Percentiles rank a stretch among this genome's conserved stretches.
phyloP scores from a whole-genome alignment of 2,797 vertebrate species.

The Orestias chungarensis region DNA sequence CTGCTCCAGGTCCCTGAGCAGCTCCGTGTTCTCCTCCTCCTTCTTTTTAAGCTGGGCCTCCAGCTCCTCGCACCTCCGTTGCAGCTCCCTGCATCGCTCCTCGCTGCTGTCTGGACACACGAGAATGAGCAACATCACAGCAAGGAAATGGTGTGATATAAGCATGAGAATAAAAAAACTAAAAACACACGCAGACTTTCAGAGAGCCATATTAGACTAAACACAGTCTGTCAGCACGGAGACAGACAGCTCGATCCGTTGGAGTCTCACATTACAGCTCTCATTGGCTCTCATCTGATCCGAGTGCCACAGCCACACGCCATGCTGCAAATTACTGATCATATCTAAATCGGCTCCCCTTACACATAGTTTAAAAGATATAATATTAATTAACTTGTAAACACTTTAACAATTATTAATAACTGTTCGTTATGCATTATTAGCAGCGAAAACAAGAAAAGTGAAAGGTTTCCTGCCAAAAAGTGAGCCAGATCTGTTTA shows the following conservation, averaged over 20 bases:
- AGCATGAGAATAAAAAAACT: neutral
- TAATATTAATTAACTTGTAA: no score
- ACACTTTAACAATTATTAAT: no score
- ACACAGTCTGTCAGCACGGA: constrained; percentile 33
- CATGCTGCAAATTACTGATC: no score
- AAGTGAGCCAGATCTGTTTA: no score
- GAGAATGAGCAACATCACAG: constrained; percentile 4
- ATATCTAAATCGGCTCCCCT: no score
- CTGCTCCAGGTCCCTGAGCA: constrained; percentile 91
- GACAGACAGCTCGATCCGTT: constrained; percentile 42
- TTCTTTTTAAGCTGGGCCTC: constrained; percentile 90
- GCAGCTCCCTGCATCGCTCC: constrained; percentile 86
- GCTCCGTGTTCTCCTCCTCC: constrained; percentile 89
- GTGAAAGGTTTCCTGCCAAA: no score
- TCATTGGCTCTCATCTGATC: constrained; percentile 58
- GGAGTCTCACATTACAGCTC: constrained; percentile 66
- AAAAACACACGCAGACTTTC: constrained; percentile 9
- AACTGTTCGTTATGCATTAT: no score
- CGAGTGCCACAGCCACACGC: constrained; percentile 35
- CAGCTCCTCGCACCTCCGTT: constrained; percentile 89
- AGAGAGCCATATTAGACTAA: neutral
- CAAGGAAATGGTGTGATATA: constrained; percentile 4
- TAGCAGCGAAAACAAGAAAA: no score
- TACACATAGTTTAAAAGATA: no score
- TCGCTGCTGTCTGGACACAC: constrained; percentile 80